Base-by-base conservation (phyloP, 2,113 vertebrate genomes). In the Oryzias javanicus region DNA sequence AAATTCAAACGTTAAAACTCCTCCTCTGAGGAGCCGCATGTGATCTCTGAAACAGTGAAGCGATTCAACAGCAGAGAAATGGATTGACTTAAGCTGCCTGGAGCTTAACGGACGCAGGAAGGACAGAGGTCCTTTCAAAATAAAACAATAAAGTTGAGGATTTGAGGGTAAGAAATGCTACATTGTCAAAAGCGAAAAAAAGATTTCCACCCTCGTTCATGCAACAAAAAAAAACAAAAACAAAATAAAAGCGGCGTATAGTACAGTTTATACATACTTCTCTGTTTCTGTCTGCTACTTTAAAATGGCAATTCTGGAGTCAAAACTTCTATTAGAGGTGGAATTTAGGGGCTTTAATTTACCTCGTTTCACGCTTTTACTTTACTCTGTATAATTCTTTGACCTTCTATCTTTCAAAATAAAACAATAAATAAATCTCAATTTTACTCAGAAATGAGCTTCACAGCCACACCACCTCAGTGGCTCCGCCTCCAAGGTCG, bases 41-140 rank as follows among this genome's bases (percentile, higher is more conserved):
- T 45, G 40, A 60, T 67, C 41, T 12, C 44, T 66, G 41, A 50
- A 49, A 67, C 25, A 55, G 29, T 18, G 44, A 41, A 18, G 22
- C 13, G 1, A 49, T 25, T 58, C 20, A 52, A 44, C 70, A 44
- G 54, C 67, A 42, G 44, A 59, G 57, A 12, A 51, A 55, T 45
- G 81, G 60, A 49, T 85, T 88, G 84, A 82, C 82, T 83, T 77
- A 64, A 85, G 76, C 72, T 80, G 82, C 76, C 58, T 8, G 65
- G 62, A 68, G 22, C 41, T 55, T 60, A 53, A 79, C 49, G 64
- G 79, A 83, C 24, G 7, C 0, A 1, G 25, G 13, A 56, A 22
- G 49, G 58, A 17, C 46, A 46, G 61, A 72, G 70, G 55, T 46
- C 61, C 67, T 58, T 48, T 74, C 86, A 81, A 46, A 59, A 19